Evolutionary conservation across 1,140 invertebrate genomes (phyloP), one percentile per base, ranked within the genome.

Genomic region (Macrocentrus cingulum): DNA sequence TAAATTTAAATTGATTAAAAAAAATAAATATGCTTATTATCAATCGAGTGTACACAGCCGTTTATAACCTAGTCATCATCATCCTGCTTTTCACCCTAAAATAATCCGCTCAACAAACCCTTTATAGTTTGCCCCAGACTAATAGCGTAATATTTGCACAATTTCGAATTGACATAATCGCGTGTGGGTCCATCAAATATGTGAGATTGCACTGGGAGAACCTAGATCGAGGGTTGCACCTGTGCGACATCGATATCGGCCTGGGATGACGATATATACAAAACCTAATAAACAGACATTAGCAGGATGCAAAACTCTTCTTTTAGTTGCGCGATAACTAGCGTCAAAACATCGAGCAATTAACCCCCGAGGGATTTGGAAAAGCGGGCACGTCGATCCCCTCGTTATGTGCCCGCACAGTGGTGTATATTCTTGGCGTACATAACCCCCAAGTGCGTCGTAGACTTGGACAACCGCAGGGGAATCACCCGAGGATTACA

Each of bases 401-500:
- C 41, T 57, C 44, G 54, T 68, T 65, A 67, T 66, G 36, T 56
- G 60, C 66, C 66, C 64, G 29, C 11, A 37, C 53, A 60, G 56
- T 60, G 58, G 56, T 39, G 19, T 54, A 59, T 53, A 22, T 32
- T 23, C 32, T 32, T 46, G 15, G 22, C 29, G n/a, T 39, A 48
- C 52, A 45, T 53, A 54, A 36, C 46, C 50, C 46, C 41, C 49
- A 41, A 54, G 54, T 46, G 45, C 32, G 46, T 44, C 69, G 58
- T 66, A 58, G 65, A 54, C 57, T 69, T 64, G 42, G 36, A 45
- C 63, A 58, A 71, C 75, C 76, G 65, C 75, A 66, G 64, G 75
- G 74, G 75, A 78, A 76, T 78, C 76, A 78, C 70, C 45, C 39
- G 67, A 70, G 76, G 76, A 77, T 78, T 79, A 79, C 77, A 79